Conservation (phyloP, 2,113 vertebrate genomes). For the Saimiri boliviensis region DNA sequence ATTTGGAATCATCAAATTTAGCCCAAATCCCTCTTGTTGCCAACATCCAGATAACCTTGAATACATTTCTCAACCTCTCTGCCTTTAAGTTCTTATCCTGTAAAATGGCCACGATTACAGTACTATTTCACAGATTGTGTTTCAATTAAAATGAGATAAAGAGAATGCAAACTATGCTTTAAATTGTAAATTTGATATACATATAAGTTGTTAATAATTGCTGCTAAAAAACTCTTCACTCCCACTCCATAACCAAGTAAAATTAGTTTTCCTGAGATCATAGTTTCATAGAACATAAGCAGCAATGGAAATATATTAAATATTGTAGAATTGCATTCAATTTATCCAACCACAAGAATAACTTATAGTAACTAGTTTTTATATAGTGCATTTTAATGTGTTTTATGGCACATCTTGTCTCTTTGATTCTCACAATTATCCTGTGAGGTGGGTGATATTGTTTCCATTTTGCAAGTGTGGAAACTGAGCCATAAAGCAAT, state of each 20-base stretch:
- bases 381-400: neutral
- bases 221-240: neutral
- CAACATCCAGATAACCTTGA: neutral
- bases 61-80: neutral
- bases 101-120: neutral
- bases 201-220: neutral
- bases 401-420: slow-evolving; percentile 31
- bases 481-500: slow-evolving; percentile 56
- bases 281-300: neutral
- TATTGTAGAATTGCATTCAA: neutral
- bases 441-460: slow-evolving; percentile 42
- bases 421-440: slow-evolving; percentile 60
- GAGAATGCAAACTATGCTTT: neutral
- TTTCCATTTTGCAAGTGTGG: slow-evolving; percentile 3
- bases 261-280: slow-evolving; percentile 27
- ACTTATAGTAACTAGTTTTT: slow-evolving; percentile 41
- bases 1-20: neutral
- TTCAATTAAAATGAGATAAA: slow-evolving; percentile 17
- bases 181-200: neutral
- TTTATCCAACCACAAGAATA: neutral
- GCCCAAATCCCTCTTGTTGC: neutral
- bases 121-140: neutral
- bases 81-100: neutral
- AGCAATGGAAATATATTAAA: neutral
- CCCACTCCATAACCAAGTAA: neutral